Conservation (phyloP, 2,888 invertebrate genomes). For the Drosophila fungiperda region DNA sequence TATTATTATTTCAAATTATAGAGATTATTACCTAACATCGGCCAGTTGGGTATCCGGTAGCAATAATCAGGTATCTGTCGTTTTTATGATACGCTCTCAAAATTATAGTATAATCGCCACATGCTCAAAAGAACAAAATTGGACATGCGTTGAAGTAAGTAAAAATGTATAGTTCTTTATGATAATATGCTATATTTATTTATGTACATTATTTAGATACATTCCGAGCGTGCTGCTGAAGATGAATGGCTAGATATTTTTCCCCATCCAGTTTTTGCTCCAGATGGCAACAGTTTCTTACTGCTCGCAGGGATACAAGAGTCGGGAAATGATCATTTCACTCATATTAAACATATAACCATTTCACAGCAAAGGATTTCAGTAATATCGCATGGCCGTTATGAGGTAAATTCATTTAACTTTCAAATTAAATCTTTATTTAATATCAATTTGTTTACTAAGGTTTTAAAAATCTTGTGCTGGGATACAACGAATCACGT, state of each 20-base stretch:
- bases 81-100: constrained; percentile 97
- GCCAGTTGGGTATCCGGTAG: constrained; percentile 94
- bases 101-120: constrained; percentile 95
- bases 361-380: constrained; percentile 93
- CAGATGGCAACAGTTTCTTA: constrained; percentile 93
- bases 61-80: constrained; percentile 92
- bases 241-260: constrained; percentile 94
- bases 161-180: not conserved
- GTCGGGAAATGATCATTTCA: constrained; percentile 93
- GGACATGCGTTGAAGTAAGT: constrained; percentile 93
- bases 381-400: constrained; percentile 93
- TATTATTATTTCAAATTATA: constrained; percentile 77
- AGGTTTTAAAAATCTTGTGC: constrained; percentile 89
- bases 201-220: constrained; percentile 86
- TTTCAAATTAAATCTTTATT: not conserved
- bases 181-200: not conserved
- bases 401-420: constrained; percentile 88
- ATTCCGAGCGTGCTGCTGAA: constrained; percentile 93
- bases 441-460: not conserved
- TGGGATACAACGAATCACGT: constrained; percentile 94
- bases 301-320: constrained; percentile 93
- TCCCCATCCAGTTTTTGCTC: constrained; percentile 93
- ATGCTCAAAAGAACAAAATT: constrained; percentile 91
- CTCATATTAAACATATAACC: constrained; percentile 95
- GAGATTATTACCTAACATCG: constrained; percentile 96